Evolutionary conservation across 1,140 invertebrate genomes (phyloP).

Genomic region (Diuraphis noxia): DNA sequence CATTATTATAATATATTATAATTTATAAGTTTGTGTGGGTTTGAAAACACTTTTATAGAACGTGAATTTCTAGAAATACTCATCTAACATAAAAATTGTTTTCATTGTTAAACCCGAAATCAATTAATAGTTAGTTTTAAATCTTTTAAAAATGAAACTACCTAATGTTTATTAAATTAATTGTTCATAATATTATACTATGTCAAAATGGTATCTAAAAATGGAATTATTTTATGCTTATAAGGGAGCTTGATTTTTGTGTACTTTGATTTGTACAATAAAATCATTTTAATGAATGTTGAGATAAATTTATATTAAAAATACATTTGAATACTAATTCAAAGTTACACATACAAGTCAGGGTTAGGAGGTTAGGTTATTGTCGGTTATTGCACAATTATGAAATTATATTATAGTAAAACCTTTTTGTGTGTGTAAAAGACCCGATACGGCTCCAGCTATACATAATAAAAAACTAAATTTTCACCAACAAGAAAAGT

Average conservation of each 20-base stretch:
- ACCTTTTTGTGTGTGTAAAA: not conserved
- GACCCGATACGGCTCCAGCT: not conserved
- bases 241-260: too few species aligned
- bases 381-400: not conserved
- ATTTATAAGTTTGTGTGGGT: not conserved
- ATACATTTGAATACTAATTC: not conserved
- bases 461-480: not conserved
- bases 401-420: not conserved
- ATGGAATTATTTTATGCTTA: not conserved
- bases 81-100: not conserved
- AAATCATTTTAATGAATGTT: not conserved
- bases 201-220: not conserved
- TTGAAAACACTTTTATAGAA: not conserved
- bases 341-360: not conserved
- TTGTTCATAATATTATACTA: not conserved
- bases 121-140: not conserved
- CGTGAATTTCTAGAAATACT: not conserved
- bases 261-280: not conserved
- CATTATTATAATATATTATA: too few species aligned
- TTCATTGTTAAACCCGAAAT: not conserved
- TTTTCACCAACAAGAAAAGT: not conserved
- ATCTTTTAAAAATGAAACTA: not conserved
- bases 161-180: not conserved
- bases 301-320: not conserved
- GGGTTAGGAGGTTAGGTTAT: not conserved